phyloP scores from a whole-genome alignment of 1,140 invertebrate species.

The Drosophila littoralis region DNA sequence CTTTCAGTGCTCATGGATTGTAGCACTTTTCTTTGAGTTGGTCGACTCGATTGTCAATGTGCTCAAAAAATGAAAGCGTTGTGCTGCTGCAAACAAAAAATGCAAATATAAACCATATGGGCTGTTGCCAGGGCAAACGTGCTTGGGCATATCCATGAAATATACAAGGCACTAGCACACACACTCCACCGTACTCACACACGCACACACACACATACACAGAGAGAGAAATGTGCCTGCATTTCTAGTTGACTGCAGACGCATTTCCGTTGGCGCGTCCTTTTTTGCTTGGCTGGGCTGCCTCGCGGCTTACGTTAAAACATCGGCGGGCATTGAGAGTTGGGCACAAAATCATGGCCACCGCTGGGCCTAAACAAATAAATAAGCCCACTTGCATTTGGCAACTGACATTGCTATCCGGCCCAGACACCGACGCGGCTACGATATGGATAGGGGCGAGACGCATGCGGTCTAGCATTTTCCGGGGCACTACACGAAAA shows the following conservation, averaged over 20 bases:
- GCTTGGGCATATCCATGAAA: constrained; percentile 52
- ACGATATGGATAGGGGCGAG: not conserved
- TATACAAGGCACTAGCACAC: constrained; percentile 18
- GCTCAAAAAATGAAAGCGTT: constrained; percentile 11
- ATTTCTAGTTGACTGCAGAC: constrained; percentile 73
- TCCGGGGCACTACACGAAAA: constrained; percentile 64
- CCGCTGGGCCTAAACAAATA: constrained; percentile 80
- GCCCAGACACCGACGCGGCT: constrained; percentile 31
- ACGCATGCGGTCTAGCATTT: constrained; percentile 15
- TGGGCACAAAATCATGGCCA: constrained; percentile 57
- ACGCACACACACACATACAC: constrained; percentile 25
- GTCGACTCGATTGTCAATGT: constrained; percentile 16
- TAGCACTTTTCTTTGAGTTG: not conserved
- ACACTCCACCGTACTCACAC: not conserved
- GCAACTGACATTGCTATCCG: constrained; percentile 66
- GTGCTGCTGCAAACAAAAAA: not conserved
- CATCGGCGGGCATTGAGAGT: not conserved
- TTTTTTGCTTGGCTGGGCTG: constrained; percentile 48
- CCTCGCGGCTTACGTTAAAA: constrained; percentile 24
- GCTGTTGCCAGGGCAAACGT: constrained; percentile 60
- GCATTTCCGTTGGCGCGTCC: constrained; percentile 67
- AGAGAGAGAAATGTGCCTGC: constrained; percentile 43
- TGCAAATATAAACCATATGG: constrained; percentile 15
- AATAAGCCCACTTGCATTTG: constrained; percentile 77
- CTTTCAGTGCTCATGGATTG: not conserved